Evolutionary conservation across 1,140 invertebrate genomes (phyloP).

Genomic region (Tribolium madens): DNA sequence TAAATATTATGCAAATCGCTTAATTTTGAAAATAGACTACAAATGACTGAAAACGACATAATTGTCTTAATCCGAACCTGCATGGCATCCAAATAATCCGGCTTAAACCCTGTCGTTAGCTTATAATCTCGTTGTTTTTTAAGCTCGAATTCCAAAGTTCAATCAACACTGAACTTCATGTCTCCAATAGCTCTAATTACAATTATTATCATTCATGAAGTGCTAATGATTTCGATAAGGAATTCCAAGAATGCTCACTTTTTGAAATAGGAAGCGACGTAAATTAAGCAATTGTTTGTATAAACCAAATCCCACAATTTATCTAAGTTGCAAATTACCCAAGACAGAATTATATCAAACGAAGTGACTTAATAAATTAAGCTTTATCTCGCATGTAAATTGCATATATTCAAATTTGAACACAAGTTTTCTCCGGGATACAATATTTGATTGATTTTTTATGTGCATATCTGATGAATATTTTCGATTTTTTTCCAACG

Average conservation of each 20-base stretch:
- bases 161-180: constrained; percentile 1
- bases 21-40: neutral
- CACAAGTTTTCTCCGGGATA: constrained; percentile 33
- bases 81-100: neutral
- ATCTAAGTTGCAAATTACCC: constrained; percentile 23
- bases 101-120: neutral
- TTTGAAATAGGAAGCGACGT: neutral
- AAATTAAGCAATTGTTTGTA: constrained; percentile 19
- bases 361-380: constrained; percentile 27
- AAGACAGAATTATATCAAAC: constrained; percentile 13
- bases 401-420: constrained; percentile 22
- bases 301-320: constrained; percentile 10
- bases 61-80: neutral
- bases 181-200: constrained; percentile 11
- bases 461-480: constrained; percentile 34
- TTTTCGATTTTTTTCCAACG: constrained; percentile 24
- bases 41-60: neutral
- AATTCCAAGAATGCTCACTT: constrained; percentile 2
- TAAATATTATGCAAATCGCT: no score
- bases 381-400: constrained; percentile 23
- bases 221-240: constrained; percentile 24
- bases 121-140: neutral
- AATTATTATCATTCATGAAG: constrained; percentile 3
- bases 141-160: constrained; percentile 17
- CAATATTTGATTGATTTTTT: constrained; percentile 39